phyloP scores from a whole-genome alignment of 1,140 invertebrate genomes.

The Helicorthomorpha holstii region DNA sequence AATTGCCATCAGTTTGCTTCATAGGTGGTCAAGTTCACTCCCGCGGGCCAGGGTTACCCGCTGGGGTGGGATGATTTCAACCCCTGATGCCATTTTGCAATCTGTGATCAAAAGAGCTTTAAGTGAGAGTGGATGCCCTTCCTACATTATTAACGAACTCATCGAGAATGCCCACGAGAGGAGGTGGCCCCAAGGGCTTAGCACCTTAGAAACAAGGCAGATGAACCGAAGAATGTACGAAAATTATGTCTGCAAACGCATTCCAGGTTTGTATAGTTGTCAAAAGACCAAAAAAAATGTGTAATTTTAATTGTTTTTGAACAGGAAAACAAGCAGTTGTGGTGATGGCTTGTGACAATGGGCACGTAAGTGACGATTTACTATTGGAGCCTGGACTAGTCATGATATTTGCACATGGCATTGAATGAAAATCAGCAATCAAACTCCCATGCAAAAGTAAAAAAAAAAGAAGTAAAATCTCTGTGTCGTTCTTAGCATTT shows the following conservation, averaged over 20 bases:
- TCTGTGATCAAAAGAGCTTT: conserved; percentile 79
- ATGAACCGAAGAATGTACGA: conserved; percentile 83
- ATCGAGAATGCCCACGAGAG: conserved; percentile 96
- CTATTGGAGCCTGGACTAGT: conserved; percentile 91
- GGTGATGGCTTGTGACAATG: conserved; percentile 84
- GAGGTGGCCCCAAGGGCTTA: conserved; percentile 80
- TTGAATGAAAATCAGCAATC: too few relatives aligned
- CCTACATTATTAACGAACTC: conserved; percentile 77
- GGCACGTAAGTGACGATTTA: conserved; percentile 86
- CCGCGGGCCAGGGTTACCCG: conserved; percentile 71
- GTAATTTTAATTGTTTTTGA: background rate
- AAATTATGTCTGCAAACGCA: conserved; percentile 81
- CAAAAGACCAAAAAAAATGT: background rate
- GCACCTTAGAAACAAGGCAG: conserved; percentile 72
- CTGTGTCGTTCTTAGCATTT: too few relatives aligned
- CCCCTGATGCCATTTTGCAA: conserved; percentile 80
- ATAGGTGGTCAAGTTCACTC: conserved; percentile 65
- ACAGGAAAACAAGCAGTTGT: conserved; percentile 81
- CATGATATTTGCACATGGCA: conserved; percentile 97
- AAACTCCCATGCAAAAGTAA: too few relatives aligned
- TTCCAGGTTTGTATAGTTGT: conserved; percentile 38
- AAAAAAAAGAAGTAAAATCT: too few relatives aligned
- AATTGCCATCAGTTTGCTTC: background rate
- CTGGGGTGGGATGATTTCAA: conserved; percentile 96
- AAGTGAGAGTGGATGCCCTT: conserved; percentile 78